A percentile compares a stretch with the other conserved stretches of the same genome.
Conservation (phyloP, 2,113 vertebrate species). For the Vidua macroura region DNA sequence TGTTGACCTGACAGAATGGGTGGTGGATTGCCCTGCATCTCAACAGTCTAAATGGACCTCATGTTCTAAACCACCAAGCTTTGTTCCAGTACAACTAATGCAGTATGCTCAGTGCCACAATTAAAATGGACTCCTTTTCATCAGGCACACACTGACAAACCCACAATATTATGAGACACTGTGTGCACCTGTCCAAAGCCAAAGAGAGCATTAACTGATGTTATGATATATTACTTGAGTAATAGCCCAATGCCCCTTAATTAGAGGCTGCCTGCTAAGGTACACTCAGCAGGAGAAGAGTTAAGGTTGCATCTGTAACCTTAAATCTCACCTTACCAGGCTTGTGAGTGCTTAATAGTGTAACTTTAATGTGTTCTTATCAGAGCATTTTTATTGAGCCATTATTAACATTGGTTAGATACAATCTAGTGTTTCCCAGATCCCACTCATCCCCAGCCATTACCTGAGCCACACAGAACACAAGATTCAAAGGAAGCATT, state of each 20-base stretch:
- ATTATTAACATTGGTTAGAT: slow-evolving; percentile 49
- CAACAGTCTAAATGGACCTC: background rate
- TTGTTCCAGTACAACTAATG: background rate
- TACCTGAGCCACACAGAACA: background rate
- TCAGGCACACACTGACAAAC: background rate
- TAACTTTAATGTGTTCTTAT: slow-evolving; percentile 48
- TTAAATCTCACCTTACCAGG: slow-evolving; percentile 50
- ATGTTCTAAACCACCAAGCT: background rate
- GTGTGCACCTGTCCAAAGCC: background rate
- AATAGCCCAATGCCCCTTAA: slow-evolving; percentile 35
- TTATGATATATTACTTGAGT: background rate
- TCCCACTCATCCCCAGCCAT: background rate
- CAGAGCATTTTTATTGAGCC: slow-evolving; percentile 46
- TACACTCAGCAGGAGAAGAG: slow-evolving; percentile 42
- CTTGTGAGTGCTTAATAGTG: slow-evolving; percentile 4
- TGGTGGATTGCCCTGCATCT: background rate
- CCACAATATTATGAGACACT: background rate
- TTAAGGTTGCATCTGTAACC: slow-evolving; percentile 50
- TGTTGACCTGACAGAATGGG: background rate
- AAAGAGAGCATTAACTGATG: background rate
- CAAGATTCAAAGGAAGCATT: background rate
- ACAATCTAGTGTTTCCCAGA: slow-evolving; percentile 28
- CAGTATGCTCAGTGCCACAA: background rate
- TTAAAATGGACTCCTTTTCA: background rate
- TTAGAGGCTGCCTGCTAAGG: slow-evolving; percentile 44